Percentiles rank a stretch among this genome's conserved stretches.
Conservation (phyloP, 2,113 vertebrate genomes). For the Leucoraja erinaceus region DNA sequence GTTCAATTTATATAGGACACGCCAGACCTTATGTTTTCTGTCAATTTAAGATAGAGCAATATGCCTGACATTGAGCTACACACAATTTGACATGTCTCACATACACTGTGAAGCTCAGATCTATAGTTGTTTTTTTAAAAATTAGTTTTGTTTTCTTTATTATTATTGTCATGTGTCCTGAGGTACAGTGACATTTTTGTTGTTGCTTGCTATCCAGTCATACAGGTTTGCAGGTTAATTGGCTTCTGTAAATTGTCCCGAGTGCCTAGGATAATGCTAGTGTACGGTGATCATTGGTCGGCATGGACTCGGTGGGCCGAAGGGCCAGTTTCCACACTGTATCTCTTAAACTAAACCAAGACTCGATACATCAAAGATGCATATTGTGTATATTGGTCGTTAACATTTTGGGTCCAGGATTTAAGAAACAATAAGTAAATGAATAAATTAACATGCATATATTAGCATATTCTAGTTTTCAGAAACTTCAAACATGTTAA, state of each 20-base stretch:
- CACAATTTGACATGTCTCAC: neutral
- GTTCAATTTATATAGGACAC: neutral
- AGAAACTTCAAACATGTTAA: neutral
- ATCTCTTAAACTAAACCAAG: too few species aligned
- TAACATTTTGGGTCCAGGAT: neutral
- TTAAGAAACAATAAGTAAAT: neutral
- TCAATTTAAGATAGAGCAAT: neutral
- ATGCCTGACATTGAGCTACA: neutral
- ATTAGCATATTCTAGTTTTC: neutral
- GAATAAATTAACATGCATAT: neutral
- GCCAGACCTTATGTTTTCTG: neutral
- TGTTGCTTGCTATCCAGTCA: too few species aligned
- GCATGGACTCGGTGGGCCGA: too few species aligned
- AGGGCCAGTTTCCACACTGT: too few species aligned
- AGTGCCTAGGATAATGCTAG: too few species aligned
- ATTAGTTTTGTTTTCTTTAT: too few species aligned
- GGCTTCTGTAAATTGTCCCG: too few species aligned
- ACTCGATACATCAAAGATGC: neutral
- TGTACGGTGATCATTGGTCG: too few species aligned
- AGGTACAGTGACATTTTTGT: too few species aligned
- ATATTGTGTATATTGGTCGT: neutral
- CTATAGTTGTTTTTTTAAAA: neutral
- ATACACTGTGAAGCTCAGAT: neutral
- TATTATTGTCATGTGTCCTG: too few species aligned
- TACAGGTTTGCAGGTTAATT: too few species aligned